Base-by-base conservation (phyloP, 2,113 vertebrate genomes). In the Siniperca chuatsi region DNA sequence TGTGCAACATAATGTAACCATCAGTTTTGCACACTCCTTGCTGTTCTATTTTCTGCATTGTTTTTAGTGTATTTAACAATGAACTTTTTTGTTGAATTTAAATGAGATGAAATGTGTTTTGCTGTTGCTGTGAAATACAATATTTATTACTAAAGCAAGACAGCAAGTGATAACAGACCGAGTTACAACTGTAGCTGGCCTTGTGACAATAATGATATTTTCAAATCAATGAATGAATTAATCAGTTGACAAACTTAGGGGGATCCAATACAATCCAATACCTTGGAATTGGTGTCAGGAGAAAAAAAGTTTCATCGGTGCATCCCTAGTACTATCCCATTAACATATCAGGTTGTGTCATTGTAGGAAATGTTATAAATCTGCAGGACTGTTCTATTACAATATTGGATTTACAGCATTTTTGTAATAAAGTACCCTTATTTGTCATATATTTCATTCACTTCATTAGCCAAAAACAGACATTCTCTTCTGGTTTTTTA, bases 391-490 rank as follows among this genome's bases (percentile, higher is more conserved):
- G 21, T 66, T 65, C 13, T 65, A 67, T 67, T 16, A n/a, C 65
- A n/a, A 48, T 18, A 69, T 25, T 50, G 15, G 42, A 16, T 68
- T 67, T 46, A 68, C n/a, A 68, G 42, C 7, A 25, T 18, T 68
- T 48, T 46, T 46, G 13, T 6, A n/a, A 68, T 46, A 68, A 25
- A 23, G 6, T 8, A 9, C 20, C 21, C 65, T 16, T 4, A 20
- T 69, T 50, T 69, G n/a, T 69, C 44, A 50, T 68, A 18, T 16
- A 67, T 52, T 81, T 35, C 35, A 57, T 29, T 81, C 21, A 67
- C 42, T 25, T 11, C 15, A 50, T 79, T 40, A 61, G 5, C 54
- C 37, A 33, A 54, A 54, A 29, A 29, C 33, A 74, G 52, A 66
- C 3, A 46, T 58, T 46, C 33, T 0, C 16, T 29, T 74, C 42